These are phyloP conservation scores for Temnothorax ravouxi DNA, from an alignment of 2,888 invertebrate genomes.

Conservation along the genomic window DNA sequence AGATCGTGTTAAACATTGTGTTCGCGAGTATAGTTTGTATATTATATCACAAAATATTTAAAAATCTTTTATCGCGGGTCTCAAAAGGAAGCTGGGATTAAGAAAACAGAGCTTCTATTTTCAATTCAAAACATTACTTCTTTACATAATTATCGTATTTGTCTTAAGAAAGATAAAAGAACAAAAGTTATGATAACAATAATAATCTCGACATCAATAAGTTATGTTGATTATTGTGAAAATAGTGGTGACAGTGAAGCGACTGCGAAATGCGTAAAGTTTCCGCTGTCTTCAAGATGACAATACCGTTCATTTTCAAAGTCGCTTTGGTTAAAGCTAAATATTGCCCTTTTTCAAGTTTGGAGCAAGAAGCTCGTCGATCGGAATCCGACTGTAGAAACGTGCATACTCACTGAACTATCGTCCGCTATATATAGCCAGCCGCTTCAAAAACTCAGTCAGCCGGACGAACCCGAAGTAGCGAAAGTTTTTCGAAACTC, in stretches of 20 bases:
- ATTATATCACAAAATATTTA: not conserved
- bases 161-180: not conserved
- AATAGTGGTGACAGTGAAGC: not conserved
- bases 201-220: not conserved
- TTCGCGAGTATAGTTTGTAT: not conserved
- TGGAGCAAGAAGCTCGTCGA: slow-evolving; percentile 33
- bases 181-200: not conserved
- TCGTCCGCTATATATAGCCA: slow-evolving; percentile 54
- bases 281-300: slow-evolving; percentile 43
- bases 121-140: not conserved
- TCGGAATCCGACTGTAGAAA: slow-evolving; percentile 22
- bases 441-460: slow-evolving; percentile 72
- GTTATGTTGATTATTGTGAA: not conserved
- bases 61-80: not conserved
- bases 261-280: slow-evolving; percentile 42
- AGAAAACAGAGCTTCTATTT: not conserved
- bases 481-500: slow-evolving; percentile 72
- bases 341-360: slow-evolving; percentile 50
- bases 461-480: slow-evolving; percentile 66
- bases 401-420: slow-evolving; percentile 55
- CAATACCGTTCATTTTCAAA: slow-evolving; percentile 55
- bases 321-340: slow-evolving; percentile 70
- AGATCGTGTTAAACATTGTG: not conserved
- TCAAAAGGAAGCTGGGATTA: not conserved
- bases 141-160: not conserved